Evolutionary conservation across 2,113 vertebrate species (phyloP), one percentile per base, ranked within the genome.

Genomic region (Tragulus kanchil): DNA sequence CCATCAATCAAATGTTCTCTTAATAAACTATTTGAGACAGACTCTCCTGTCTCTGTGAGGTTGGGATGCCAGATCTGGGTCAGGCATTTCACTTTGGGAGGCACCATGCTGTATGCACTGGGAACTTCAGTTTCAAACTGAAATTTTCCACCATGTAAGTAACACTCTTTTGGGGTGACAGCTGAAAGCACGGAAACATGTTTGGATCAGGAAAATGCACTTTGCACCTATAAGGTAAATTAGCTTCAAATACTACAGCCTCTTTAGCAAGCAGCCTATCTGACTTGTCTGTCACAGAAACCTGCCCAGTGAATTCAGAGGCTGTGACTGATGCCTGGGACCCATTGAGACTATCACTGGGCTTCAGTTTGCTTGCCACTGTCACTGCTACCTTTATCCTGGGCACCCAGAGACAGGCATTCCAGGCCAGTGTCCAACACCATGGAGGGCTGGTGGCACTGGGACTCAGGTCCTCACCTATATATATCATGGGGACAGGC

Each of bases 361-460:
- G 1, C 36, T 23, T 45, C 67, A 71, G 21, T 45, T 45, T 25
- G 36, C 21, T 73, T 73, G 11, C 69, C 21, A 73, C 19, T 21
- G 25, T 73, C 36, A 45, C 36, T 25, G 69, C 11, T 45, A 6
- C 13, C 21, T 73, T 73, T 73, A 73, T 45, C 36, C 69, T 73
- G 69, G 69, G 5, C 11, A 10, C 11, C 3, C 69, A 0, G 3
- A 45, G 36, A 45, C 36, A 73, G 69, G 69, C 69, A 73, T 45
- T 19, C 19, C 69, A 25, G 21, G 69, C 69, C 36, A 25, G 10
- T 11, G 21, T 21, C n/a, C 69, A 73, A 42, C 69, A 45, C 36
- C 21, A 0, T 6, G 5, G 21, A 45, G 21, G 36, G 69, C 21
- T 23, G 69, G 42, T 3, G 21, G 45, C 13, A 3, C 13, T 0